A percentile compares a stretch with the other conserved stretches of the same genome.
phyloP scores from a whole-genome alignment of 2,797 vertebrate species.

The Apogon talboti region DNA sequence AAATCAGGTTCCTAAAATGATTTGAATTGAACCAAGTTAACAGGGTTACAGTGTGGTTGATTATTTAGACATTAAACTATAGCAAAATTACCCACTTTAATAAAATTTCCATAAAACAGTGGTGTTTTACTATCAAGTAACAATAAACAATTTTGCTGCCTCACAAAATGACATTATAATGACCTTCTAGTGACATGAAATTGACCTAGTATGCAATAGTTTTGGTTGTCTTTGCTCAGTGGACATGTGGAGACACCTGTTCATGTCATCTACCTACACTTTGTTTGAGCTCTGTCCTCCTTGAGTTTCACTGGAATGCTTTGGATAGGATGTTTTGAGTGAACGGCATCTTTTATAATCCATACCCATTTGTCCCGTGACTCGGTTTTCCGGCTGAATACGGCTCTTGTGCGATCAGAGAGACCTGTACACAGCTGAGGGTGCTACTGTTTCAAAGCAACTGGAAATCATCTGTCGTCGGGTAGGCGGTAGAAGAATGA shows the following conservation, averaged over 20 bases:
- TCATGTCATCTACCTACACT: slow-evolving; percentile 41
- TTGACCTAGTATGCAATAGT: not conserved
- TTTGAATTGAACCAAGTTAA: no score
- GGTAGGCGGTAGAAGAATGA: slow-evolving; percentile 16
- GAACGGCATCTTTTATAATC: slow-evolving; percentile 64
- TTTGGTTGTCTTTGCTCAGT: slow-evolving; percentile 11
- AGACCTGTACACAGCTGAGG: slow-evolving; percentile 68
- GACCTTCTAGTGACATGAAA: not conserved
- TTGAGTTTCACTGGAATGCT: slow-evolving; percentile 70
- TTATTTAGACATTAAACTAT: no score
- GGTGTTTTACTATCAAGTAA: not conserved
- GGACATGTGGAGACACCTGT: slow-evolving; percentile 61
- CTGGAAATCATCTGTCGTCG: slow-evolving; percentile 77
- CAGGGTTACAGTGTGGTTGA: no score
- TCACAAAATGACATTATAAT: not conserved
- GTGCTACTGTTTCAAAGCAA: slow-evolving; percentile 78
- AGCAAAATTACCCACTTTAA: not conserved
- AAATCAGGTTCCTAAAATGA: no score
- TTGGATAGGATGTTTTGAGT: slow-evolving; percentile 63
- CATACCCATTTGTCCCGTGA: slow-evolving; percentile 56
- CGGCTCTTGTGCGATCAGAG: slow-evolving; percentile 72
- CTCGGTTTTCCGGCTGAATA: slow-evolving; percentile 67
- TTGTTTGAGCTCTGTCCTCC: slow-evolving; percentile 45
- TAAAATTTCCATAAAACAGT: not conserved
- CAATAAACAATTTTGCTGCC: not conserved